Evolutionary conservation across 2,797 vertebrate genomes (phyloP), one percentile per base, ranked within the genome.

Genomic region (Gymnocypris eckloni): DNA sequence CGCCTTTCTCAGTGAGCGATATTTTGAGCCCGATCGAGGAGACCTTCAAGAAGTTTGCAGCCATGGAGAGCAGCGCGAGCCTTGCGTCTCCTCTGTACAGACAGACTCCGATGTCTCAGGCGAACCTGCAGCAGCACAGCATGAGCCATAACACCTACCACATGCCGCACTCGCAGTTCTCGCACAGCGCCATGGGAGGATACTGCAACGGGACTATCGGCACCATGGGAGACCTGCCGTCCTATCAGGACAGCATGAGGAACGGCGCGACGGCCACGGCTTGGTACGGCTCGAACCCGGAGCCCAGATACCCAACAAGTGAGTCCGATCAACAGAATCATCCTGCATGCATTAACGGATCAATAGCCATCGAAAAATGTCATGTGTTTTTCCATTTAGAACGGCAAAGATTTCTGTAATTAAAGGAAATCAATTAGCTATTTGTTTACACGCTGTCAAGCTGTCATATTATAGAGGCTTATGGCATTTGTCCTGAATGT

Each of bases 21-120:
- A 98, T 98, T 89, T 93, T 98, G 90, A 98, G 97, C 94, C 97
- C 97, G 79, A 97, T 98, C 95, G 98, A 99, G 92, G 98, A 99
- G 93, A 96, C 91, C 89, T 98, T 97, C 95, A 96, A 97, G 94
- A 96, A 97, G 94, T 97, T 97, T 89, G 94, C 96, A 87, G 93
- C 93, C 72, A 93, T 96, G 96, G 96, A 97, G 91, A 92, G 95
- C 91, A 92, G 93, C 88, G 95, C 95, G 79, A 92, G 92, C 88
- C 91, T 96, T 86, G 95, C 95, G 43, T 89, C 94, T 86, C 93
- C 95, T 83, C 93, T 97, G 71, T 93, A 96, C 95, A 87, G 97
- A 88, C 91, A 95, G 92, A 89, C 91, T 77, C 91, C 93, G 90
- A 93, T 93, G 91, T 89, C 94, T 43, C 95, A 93, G 87, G 86